Conservation (phyloP, 1,140 invertebrate genomes). For the Dendrolimus kikuchii region DNA sequence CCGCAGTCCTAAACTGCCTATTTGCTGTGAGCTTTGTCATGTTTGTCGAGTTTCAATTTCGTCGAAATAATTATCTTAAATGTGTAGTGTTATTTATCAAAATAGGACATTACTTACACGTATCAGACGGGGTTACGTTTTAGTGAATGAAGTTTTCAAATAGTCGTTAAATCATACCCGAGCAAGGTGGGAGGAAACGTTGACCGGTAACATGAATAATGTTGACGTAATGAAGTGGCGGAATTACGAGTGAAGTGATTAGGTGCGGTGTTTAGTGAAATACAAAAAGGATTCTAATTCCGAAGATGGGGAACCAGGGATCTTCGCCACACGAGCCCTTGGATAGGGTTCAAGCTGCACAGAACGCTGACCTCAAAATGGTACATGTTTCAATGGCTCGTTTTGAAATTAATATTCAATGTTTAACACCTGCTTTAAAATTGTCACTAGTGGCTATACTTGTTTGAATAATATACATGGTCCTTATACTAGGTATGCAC, state of each 20-base stretch:
- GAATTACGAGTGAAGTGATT: slow-evolving; percentile 14
- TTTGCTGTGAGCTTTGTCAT: slow-evolving; percentile 57
- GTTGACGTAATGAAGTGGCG: slow-evolving; percentile 11
- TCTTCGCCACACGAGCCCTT: slow-evolving; percentile 79
- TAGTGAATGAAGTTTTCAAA: slow-evolving; percentile 34
- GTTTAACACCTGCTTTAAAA: too few species aligned
- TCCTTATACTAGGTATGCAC: too few species aligned
- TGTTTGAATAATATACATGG: not conserved
- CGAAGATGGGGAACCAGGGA: slow-evolving; percentile 78
- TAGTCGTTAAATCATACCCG: slow-evolving; percentile 25
- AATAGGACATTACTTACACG: slow-evolving; percentile 31
- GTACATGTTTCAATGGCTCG: slow-evolving; percentile 30
- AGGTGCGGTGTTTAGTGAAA: slow-evolving; percentile 21
- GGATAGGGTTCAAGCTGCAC: slow-evolving; percentile 67
- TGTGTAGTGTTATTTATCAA: slow-evolving; percentile 40
- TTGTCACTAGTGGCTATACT: not conserved
- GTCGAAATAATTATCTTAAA: slow-evolving; percentile 57
- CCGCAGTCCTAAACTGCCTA: slow-evolving; percentile 33
- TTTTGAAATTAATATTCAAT: slow-evolving; percentile 20
- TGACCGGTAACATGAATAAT: slow-evolving; percentile 11
- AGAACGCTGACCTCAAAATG: slow-evolving; percentile 62
- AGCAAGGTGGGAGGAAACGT: slow-evolving; percentile 12
- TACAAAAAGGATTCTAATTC: slow-evolving; percentile 16
- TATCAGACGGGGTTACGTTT: slow-evolving; percentile 25
- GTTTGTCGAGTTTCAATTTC: slow-evolving; percentile 55